Conservation (phyloP, 2,113 vertebrate genomes). For the Lepus timidus region DNA sequence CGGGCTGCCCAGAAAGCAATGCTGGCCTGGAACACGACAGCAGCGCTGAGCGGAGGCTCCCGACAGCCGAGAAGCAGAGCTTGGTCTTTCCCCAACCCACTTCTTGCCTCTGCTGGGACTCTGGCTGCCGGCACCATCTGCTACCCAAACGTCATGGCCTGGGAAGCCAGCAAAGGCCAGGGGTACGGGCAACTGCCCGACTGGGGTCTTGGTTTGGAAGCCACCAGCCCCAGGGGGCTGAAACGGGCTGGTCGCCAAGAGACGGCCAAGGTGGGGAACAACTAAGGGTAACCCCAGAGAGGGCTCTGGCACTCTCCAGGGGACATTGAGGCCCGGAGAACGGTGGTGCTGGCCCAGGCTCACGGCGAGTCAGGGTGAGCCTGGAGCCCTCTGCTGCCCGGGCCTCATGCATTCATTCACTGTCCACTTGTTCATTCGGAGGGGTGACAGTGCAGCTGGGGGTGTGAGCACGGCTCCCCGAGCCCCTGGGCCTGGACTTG, state of each 20-base stretch:
- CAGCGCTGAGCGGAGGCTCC: neutral
- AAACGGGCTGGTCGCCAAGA: neutral
- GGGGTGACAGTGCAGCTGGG: accelerated
- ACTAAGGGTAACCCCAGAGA: neutral
- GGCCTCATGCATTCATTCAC: accelerated
- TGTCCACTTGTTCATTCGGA: neutral
- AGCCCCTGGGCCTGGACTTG: too few species aligned
- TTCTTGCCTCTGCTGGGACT: neutral
- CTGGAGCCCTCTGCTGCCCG: neutral
- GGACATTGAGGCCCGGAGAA: neutral
- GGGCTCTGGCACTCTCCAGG: neutral
- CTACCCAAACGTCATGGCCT: neutral
- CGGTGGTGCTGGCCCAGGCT: neutral
- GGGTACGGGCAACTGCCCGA: too few species aligned
- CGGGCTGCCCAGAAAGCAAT: neutral
- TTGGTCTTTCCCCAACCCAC: neutral
- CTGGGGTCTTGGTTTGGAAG: neutral
- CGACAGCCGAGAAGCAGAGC: neutral
- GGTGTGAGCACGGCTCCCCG: too few species aligned
- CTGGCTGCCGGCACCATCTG: neutral
- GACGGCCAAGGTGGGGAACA: neutral
- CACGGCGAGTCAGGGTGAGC: neutral
- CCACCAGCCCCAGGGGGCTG: neutral
- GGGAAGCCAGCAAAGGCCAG: too few species aligned
- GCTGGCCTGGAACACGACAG: neutral